A percentile compares a stretch with the other conserved stretches of the same genome.
Evolutionary conservation across 2,888 invertebrate species (phyloP).

Genomic region (Colostygia pectinataria): DNA sequence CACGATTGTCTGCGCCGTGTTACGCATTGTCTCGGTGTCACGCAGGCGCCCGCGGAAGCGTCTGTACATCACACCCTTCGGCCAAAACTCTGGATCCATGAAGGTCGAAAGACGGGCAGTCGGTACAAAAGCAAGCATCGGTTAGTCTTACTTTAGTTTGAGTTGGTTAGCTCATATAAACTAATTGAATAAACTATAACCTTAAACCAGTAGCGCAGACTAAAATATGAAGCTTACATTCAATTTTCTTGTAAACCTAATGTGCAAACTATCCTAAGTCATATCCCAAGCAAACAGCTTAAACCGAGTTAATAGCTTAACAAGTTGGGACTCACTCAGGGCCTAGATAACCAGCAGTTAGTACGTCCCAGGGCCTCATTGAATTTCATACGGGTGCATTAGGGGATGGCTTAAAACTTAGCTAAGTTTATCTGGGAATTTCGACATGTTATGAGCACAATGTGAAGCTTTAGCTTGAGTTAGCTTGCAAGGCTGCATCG

Average conservation of each 20-base stretch:
- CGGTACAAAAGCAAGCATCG: too few species aligned
- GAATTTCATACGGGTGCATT: constrained; percentile 48
- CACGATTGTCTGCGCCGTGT: too few species aligned
- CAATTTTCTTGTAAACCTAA: constrained; percentile 25
- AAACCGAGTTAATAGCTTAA: constrained; percentile 35
- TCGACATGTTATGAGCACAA: constrained; percentile 21
- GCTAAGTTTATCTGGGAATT: constrained; percentile 26
- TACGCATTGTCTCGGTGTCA: too few species aligned
- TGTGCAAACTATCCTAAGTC: constrained; percentile 24
- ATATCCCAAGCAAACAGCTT: constrained; percentile 29
- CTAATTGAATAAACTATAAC: too few species aligned
- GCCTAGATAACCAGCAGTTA: constrained; percentile 5
- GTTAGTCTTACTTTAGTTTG: too few species aligned
- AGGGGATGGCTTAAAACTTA: constrained; percentile 37
- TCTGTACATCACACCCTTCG: too few species aligned
- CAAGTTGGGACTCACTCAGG: constrained; percentile 26
- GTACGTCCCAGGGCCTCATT: constrained; percentile 35
- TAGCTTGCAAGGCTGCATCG: constrained; percentile 11
- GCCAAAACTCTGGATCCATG: too few species aligned
- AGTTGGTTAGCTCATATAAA: too few species aligned
- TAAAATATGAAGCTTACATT: constrained; percentile 18
- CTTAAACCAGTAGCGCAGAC: not conserved
- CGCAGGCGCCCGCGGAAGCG: too few species aligned
- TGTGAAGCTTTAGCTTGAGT: constrained; percentile 17
- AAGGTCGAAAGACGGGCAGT: too few species aligned